These are phyloP conservation scores for Chaenogobius annularis DNA, from an alignment of 2,113 vertebrate species.

Conservation along the genomic window DNA sequence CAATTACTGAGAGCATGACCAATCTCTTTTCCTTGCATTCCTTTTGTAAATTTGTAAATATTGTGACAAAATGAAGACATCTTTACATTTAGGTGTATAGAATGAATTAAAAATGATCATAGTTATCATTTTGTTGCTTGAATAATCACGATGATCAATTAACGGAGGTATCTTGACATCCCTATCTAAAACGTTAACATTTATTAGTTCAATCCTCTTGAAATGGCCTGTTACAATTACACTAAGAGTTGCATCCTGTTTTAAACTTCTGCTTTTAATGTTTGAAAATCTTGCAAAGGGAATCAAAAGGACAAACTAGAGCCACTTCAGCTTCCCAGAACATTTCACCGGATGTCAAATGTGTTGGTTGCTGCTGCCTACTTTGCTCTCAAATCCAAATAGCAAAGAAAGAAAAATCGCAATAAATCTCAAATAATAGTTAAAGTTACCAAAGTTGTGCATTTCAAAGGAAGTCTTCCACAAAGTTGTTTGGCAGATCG, in stretches of 20 bases:
- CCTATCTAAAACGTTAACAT: background rate
- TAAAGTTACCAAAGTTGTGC: conserved; percentile 19
- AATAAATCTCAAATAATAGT: background rate
- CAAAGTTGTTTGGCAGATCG: conserved; percentile 29
- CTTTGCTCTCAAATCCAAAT: background rate
- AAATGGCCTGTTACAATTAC: background rate
- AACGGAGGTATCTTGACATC: too few relatives aligned
- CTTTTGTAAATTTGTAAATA: too few relatives aligned
- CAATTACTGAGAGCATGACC: too few relatives aligned
- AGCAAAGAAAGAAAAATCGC: background rate
- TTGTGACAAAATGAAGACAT: too few relatives aligned
- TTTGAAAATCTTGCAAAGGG: background rate
- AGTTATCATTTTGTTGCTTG: too few relatives aligned
- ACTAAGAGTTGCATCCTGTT: background rate
- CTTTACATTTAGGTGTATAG: too few relatives aligned
- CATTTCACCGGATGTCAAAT: background rate
- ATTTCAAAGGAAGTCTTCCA: conserved; percentile 34
- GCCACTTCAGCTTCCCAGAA: background rate
- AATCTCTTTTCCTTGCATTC: too few relatives aligned
- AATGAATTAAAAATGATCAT: too few relatives aligned
- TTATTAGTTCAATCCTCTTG: background rate
- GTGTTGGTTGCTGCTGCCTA: background rate
- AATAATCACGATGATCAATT: too few relatives aligned
- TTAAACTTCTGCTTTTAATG: background rate
- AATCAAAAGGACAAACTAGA: background rate